These are phyloP conservation scores for Anhinga anhinga DNA, from an alignment of 2,113 vertebrate genomes.

Conservation along the genomic window DNA sequence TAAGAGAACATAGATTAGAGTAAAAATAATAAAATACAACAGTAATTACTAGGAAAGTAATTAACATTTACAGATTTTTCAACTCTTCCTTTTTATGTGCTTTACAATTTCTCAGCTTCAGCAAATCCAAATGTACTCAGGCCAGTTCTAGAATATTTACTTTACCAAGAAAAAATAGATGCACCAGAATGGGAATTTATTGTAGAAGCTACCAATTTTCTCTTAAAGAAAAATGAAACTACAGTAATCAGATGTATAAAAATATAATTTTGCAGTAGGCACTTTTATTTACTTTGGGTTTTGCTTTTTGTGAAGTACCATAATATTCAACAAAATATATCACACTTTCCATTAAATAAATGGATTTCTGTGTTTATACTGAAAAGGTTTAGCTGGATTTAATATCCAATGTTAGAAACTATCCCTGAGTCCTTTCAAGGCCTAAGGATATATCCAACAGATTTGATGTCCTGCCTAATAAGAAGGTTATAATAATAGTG, in stretches of 20 bases:
- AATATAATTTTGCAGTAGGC: not conserved
- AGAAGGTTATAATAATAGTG: not conserved
- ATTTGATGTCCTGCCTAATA: not conserved
- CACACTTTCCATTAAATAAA: not conserved
- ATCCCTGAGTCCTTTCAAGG: not conserved
- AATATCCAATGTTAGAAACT: not conserved
- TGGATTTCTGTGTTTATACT: not conserved
- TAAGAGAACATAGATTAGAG: slow-evolving; percentile 43
- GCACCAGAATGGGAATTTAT: not conserved
- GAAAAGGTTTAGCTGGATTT: not conserved
- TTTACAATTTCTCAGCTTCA: slow-evolving; percentile 15
- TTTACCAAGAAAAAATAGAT: not conserved
- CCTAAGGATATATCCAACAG: not conserved
- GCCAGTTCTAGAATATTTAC: not conserved
- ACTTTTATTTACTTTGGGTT: not conserved
- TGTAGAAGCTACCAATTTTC: not conserved
- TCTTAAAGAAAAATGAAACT: not conserved
- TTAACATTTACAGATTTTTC: slow-evolving; percentile 15
- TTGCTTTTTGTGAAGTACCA: not conserved
- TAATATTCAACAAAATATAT: not conserved
- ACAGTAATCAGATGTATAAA: not conserved
- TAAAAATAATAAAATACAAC: slow-evolving; percentile 61
- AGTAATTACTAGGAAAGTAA: slow-evolving; percentile 32
- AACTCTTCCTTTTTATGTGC: not conserved
- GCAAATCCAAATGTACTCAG: not conserved